Conservation (phyloP, 1,140 invertebrate species). For the Rhopalosiphum maidis region DNA sequence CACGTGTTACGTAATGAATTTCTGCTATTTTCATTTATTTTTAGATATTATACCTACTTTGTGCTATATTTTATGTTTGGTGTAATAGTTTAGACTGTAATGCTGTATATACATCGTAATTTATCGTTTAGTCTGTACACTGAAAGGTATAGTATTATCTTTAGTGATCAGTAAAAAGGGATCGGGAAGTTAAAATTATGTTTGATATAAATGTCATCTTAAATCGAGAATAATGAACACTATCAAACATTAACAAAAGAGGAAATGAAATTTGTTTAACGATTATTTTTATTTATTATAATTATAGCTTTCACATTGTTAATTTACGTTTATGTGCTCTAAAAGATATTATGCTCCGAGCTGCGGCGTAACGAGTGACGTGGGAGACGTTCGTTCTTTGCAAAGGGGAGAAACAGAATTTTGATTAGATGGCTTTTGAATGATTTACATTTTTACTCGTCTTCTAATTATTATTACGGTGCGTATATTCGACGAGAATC, state of each 20-base stretch:
- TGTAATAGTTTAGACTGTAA: neutral
- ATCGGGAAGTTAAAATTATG: slow-evolving; percentile 34
- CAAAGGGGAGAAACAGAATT: slow-evolving; percentile 14
- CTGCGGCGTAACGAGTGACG: slow-evolving; percentile 18
- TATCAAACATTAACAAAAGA: slow-evolving; percentile 24
- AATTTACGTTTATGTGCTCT: slow-evolving; percentile 48
- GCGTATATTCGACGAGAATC: neutral
- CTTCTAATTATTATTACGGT: neutral
- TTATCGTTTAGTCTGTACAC: slow-evolving; percentile 42
- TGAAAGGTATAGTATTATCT: slow-evolving; percentile 18
- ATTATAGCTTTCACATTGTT: slow-evolving; percentile 40
- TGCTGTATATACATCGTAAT: neutral
- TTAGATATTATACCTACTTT: neutral
- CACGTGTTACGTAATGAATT: neutral
- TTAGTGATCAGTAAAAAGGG: slow-evolving; percentile 41
- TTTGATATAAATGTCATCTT: slow-evolving; percentile 39
- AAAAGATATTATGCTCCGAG: slow-evolving; percentile 6
- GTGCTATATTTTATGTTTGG: neutral
- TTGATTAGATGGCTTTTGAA: slow-evolving; percentile 21
- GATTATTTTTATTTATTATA: slow-evolving; percentile 52
- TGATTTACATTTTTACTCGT: slow-evolving; percentile 25
- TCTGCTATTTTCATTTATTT: neutral
- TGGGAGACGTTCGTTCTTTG: neutral
- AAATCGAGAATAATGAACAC: slow-evolving; percentile 50
- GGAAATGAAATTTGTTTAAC: slow-evolving; percentile 44